Conservation (phyloP, 2,888 invertebrate genomes). For the Thelaira solivaga region DNA sequence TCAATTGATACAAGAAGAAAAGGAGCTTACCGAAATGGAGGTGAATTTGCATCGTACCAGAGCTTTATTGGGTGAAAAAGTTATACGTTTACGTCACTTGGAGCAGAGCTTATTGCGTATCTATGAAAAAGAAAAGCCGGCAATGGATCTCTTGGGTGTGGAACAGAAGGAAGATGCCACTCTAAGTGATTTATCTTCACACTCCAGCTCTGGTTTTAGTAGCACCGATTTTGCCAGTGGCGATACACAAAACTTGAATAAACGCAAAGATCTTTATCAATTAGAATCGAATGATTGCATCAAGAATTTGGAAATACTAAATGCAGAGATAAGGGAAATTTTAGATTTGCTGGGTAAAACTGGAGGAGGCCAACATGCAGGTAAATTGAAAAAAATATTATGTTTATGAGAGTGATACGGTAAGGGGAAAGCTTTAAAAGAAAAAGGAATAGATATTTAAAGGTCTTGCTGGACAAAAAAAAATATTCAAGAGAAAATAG, state of each 20-base stretch:
- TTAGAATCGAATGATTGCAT: slow-evolving; percentile 84
- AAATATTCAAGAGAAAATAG: no score
- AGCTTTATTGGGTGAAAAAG: slow-evolving; percentile 88
- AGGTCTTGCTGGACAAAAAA: no score
- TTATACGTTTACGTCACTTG: slow-evolving; percentile 86
- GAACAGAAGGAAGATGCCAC: slow-evolving; percentile 80
- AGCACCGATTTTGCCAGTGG: slow-evolving; percentile 83
- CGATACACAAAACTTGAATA: slow-evolving; percentile 72
- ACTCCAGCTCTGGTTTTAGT: slow-evolving; percentile 80
- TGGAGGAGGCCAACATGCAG: slow-evolving; percentile 74
- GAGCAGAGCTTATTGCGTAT: slow-evolving; percentile 85
- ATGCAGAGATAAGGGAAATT: slow-evolving; percentile 84
- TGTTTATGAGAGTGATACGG: not conserved
- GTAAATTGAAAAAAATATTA: slow-evolving; percentile 66
- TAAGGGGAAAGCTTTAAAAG: not conserved
- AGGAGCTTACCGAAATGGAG: slow-evolving; percentile 89
- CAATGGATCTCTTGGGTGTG: slow-evolving; percentile 69
- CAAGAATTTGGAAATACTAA: slow-evolving; percentile 83
- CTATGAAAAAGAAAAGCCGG: slow-evolving; percentile 76
- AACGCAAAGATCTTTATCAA: slow-evolving; percentile 76
- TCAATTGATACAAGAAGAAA: slow-evolving; percentile 83
- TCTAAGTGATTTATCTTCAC: slow-evolving; percentile 82
- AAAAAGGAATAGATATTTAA: not conserved
- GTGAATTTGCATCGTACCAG: slow-evolving; percentile 89
- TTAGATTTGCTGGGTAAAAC: slow-evolving; percentile 83